Conservation (phyloP, 2,888 invertebrate species). For the Pristionchus maxplancki region DNA sequence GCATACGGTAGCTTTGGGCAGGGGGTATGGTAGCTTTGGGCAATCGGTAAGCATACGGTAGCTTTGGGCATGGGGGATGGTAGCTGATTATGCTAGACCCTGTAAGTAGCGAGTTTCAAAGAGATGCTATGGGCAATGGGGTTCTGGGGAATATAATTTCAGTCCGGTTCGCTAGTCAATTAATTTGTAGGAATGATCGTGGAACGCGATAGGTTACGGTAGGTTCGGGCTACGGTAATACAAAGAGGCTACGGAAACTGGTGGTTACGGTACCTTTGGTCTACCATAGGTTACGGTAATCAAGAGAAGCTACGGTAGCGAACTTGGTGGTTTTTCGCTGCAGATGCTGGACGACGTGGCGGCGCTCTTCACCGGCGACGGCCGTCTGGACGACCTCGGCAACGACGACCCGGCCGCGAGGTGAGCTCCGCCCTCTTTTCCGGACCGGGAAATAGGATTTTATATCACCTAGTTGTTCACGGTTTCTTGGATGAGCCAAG, state of each 20-base stretch:
- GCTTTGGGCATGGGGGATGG: neutral
- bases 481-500: too few relatives aligned
- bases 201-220: neutral
- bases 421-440: neutral
- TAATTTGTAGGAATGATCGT: neutral
- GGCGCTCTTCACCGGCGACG: slow-evolving; percentile 62
- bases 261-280: too few relatives aligned
- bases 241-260: neutral
- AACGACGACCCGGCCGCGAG: neutral
- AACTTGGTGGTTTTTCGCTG: slow-evolving; percentile 9
- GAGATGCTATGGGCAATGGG: too few relatives aligned
- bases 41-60: slow-evolving; percentile 38
- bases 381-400: slow-evolving; percentile 53
- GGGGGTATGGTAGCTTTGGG: slow-evolving; percentile 25
- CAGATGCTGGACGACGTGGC: slow-evolving; percentile 67
- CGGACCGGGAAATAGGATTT: neutral
- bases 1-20: neutral
- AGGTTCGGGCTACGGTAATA: neutral
- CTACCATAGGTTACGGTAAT: too few relatives aligned
- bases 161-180: too few relatives aligned
- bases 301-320: neutral
- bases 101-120: too few relatives aligned
- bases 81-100: neutral
- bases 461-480: too few relatives aligned
- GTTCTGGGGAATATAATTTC: too few relatives aligned